Percentiles rank a stretch among this genome's conserved stretches.
Evolutionary conservation across 2,113 vertebrate species (phyloP).

Genomic region (Coracopsis vasa): DNA sequence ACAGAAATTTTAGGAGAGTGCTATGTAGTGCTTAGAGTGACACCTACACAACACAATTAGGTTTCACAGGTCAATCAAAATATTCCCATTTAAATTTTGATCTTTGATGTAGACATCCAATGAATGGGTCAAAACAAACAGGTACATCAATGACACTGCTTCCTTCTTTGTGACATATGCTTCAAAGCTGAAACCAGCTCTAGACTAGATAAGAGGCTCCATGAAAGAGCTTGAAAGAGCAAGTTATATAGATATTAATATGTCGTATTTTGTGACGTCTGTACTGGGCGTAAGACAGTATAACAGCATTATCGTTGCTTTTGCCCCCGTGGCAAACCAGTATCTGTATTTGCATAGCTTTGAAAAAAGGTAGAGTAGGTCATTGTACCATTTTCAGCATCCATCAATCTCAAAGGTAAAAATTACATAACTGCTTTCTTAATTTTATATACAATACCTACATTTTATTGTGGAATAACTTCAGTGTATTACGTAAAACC

Average conservation of each 20-base stretch:
- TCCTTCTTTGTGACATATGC: background rate
- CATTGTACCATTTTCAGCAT: background rate
- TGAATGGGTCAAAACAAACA: background rate
- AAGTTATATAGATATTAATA: background rate
- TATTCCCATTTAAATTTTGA: background rate
- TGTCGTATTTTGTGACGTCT: background rate
- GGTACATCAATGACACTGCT: accelerated
- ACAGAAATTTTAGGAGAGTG: background rate
- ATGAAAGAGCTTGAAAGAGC: background rate
- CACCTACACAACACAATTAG: background rate
- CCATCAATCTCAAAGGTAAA: background rate
- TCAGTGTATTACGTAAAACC: background rate
- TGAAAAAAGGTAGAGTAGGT: background rate
- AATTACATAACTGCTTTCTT: background rate
- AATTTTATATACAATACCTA: background rate
- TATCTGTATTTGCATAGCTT: background rate
- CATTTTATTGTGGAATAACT: background rate
- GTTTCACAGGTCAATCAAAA: background rate
- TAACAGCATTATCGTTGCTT: background rate
- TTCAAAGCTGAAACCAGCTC: background rate
- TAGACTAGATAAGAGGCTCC: background rate
- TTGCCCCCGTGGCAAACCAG: background rate
- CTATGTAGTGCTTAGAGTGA: background rate
- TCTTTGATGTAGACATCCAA: background rate
- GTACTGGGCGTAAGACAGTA: background rate